A percentile compares a stretch with the other conserved stretches of the same genome.
phyloP scores from a whole-genome alignment of 2,888 invertebrate genomes.

The Nemurella pictetii region DNA sequence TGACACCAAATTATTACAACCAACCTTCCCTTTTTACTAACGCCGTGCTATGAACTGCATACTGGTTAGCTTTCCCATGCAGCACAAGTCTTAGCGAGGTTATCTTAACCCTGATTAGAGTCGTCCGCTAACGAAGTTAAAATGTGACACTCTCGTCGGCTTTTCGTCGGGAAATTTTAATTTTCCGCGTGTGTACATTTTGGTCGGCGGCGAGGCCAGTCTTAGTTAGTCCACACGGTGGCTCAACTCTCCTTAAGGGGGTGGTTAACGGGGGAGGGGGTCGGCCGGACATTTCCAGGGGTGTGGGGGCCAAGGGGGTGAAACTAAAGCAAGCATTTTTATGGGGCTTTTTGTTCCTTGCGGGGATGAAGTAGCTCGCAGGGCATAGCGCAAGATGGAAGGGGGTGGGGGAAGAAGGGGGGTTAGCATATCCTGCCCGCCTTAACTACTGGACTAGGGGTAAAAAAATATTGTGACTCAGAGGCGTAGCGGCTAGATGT shows the following conservation, averaged over 20 bases:
- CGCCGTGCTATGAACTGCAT: too few relatives aligned
- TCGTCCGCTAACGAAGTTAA: background rate
- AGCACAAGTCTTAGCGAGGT: too few relatives aligned
- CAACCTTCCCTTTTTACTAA: background rate
- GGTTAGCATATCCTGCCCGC: constrained; percentile 17
- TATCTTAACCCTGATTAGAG: too few relatives aligned
- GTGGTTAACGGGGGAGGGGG: background rate
- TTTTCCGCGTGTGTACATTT: constrained; percentile 11
- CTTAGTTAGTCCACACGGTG: constrained; percentile 31
- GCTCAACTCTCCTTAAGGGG: constrained; percentile 24
- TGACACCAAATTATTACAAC: background rate
- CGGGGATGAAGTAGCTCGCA: constrained; percentile 20
- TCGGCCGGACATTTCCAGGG: background rate
- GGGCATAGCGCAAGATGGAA: constrained; percentile 1
- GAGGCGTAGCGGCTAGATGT: background rate
- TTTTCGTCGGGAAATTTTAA: constrained; percentile 19
- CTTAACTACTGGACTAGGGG: constrained; percentile 32
- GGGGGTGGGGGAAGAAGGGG: constrained; percentile 23
- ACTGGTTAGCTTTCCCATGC: too few relatives aligned
- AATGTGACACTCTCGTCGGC: background rate
- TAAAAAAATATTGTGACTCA: constrained; percentile 33
- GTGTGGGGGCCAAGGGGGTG: constrained; percentile 12
- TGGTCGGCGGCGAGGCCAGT: background rate
- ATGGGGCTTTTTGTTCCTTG: constrained; percentile 37
- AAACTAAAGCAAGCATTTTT: constrained; percentile 39